Evolutionary conservation across 2,888 invertebrate species (phyloP).

Genomic region (Acronicta aceris): DNA sequence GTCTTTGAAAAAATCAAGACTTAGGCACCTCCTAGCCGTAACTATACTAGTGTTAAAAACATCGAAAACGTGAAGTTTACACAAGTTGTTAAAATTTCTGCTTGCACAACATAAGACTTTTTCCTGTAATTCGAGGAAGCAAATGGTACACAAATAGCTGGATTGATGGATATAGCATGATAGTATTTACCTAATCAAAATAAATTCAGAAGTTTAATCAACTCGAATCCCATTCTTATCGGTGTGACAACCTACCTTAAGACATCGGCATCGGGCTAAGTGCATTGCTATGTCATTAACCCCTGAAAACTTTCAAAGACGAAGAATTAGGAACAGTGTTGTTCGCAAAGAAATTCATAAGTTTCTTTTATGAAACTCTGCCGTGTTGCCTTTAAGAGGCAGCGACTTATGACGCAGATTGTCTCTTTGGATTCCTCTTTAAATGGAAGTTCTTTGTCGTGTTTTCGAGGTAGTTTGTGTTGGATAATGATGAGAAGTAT

Average conservation of each 20-base stretch:
- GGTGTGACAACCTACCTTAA: conserved; percentile 50
- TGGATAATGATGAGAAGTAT: conserved; percentile 15
- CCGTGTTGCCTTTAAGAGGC: conserved; percentile 41
- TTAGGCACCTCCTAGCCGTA: too few relatives aligned
- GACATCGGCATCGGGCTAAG: conserved; percentile 66
- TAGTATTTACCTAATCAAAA: too few relatives aligned
- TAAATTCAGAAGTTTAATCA: too few relatives aligned
- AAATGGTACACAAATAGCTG: too few relatives aligned
- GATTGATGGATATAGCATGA: too few relatives aligned
- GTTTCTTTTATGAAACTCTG: conserved; percentile 55
- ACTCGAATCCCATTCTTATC: too few relatives aligned
- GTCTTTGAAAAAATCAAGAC: too few relatives aligned
- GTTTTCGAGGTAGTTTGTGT: conserved; percentile 32
- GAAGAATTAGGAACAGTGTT: conserved; percentile 56
- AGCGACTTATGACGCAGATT: conserved; percentile 42
- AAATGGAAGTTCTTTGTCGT: conserved; percentile 48
- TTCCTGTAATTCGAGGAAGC: too few relatives aligned
- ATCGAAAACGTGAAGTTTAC: too few relatives aligned
- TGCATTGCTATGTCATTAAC: conserved; percentile 79
- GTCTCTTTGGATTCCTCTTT: conserved; percentile 51
- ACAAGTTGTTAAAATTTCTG: too few relatives aligned
- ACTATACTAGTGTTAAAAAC: too few relatives aligned
- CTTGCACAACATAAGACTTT: too few relatives aligned
- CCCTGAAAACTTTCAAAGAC: conserved; percentile 59
- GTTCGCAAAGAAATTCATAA: conserved; percentile 64